Evolutionary conservation across 2,113 vertebrate species (phyloP).

Genomic region (Crotalus viridis): DNA sequence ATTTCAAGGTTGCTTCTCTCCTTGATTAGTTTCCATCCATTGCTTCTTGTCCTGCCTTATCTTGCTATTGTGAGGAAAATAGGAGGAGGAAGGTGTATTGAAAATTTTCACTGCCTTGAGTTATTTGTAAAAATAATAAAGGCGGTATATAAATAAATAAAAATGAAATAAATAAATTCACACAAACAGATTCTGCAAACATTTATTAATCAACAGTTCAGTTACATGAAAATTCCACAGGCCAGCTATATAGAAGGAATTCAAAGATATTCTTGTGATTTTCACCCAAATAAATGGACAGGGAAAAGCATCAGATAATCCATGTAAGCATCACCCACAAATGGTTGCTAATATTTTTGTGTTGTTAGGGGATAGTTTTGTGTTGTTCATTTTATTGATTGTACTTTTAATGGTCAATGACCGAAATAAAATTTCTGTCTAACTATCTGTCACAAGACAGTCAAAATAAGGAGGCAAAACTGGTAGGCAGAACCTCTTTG

Average conservation of each 20-base stretch:
- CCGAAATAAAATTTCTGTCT: not conserved
- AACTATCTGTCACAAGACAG: not conserved
- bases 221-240: not conserved
- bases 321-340: not conserved
- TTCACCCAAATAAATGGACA: not conserved
- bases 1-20: no score
- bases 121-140: not conserved
- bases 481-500: not conserved
- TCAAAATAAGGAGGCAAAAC: not conserved
- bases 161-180: not conserved
- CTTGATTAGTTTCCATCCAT: no score
- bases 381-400: not conserved
- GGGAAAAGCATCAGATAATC: not conserved
- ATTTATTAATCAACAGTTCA: not conserved
- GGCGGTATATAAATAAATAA: not conserved
- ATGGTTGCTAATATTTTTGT: not conserved
- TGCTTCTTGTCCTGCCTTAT: no score
- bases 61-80: no score
- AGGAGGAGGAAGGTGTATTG: no score
- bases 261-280: not conserved
- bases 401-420: not conserved
- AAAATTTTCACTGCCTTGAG: not conserved
- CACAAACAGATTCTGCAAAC: not conserved
- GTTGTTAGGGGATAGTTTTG: not conserved
- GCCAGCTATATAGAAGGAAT: not conserved